Evolutionary conservation across 2,797 vertebrate genomes (phyloP).

Genomic region (Phrynocephalus forsythii): DNA sequence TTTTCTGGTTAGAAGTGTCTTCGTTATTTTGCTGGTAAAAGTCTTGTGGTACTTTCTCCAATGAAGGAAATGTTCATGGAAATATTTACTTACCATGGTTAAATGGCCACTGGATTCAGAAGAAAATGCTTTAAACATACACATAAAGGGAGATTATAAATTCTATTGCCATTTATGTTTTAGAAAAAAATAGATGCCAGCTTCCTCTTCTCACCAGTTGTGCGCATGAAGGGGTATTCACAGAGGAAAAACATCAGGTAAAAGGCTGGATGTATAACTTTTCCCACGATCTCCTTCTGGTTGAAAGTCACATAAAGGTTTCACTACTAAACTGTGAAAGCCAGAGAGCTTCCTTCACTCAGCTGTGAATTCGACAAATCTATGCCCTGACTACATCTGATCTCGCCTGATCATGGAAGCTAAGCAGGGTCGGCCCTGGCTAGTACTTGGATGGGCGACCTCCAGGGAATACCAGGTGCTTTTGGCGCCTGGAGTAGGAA

Average conservation of each 20-base stretch:
- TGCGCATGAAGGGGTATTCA: neutral
- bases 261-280: neutral
- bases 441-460: too few species aligned
- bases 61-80: neutral
- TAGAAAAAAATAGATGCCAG: neutral
- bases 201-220: neutral
- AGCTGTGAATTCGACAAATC: too few species aligned
- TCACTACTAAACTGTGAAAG: too few species aligned
- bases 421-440: too few species aligned
- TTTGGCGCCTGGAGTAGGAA: too few species aligned
- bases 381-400: too few species aligned
- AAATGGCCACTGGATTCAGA: neutral
- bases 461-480: too few species aligned
- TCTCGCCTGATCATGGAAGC: too few species aligned
- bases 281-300: too few species aligned
- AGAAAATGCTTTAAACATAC: neutral
- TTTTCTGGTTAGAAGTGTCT: neutral
- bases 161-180: neutral
- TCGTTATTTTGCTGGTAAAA: neutral
- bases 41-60: neutral
- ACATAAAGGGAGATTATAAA: too few species aligned
- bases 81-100: neutral
- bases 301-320: neutral
- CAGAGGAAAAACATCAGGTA: neutral
- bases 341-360: too few species aligned